These are phyloP conservation scores for Mesitornis unicolor DNA, from an alignment of 2,113 vertebrate species.

Conservation along the genomic window DNA sequence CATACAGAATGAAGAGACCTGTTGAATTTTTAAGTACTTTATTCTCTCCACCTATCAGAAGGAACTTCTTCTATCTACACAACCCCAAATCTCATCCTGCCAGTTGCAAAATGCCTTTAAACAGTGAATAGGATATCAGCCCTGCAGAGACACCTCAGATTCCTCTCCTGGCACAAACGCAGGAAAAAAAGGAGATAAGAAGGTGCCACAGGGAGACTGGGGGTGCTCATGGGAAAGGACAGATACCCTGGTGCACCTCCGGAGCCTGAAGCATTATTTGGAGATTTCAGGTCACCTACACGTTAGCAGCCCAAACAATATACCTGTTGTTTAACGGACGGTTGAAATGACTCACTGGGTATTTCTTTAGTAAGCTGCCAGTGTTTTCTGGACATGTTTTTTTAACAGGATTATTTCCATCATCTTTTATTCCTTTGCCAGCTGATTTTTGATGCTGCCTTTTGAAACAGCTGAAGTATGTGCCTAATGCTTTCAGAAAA, in stretches of 20 bases:
- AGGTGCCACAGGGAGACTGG: background rate
- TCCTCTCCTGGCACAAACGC: background rate
- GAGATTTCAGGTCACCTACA: background rate
- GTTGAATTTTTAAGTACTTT: background rate
- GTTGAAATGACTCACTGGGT: background rate
- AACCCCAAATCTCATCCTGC: background rate
- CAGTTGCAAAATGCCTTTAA: background rate
- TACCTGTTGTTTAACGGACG: background rate
- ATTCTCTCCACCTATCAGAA: background rate
- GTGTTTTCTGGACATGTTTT: background rate
- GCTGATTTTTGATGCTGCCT: background rate
- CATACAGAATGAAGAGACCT: background rate
- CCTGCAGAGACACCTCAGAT: background rate
- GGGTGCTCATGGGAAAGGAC: background rate
- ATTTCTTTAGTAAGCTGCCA: background rate
- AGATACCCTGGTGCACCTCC: background rate
- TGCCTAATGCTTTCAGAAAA: background rate
- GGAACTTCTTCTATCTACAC: background rate
- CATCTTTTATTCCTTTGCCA: background rate
- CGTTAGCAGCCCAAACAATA: background rate
- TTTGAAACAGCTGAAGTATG: background rate
- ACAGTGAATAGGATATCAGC: background rate
- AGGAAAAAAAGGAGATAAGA: background rate
- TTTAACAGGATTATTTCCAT: background rate
- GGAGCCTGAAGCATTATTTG: background rate